Base-by-base conservation (phyloP, 1,140 invertebrate genomes). In the Mercenaria mercenaria region DNA sequence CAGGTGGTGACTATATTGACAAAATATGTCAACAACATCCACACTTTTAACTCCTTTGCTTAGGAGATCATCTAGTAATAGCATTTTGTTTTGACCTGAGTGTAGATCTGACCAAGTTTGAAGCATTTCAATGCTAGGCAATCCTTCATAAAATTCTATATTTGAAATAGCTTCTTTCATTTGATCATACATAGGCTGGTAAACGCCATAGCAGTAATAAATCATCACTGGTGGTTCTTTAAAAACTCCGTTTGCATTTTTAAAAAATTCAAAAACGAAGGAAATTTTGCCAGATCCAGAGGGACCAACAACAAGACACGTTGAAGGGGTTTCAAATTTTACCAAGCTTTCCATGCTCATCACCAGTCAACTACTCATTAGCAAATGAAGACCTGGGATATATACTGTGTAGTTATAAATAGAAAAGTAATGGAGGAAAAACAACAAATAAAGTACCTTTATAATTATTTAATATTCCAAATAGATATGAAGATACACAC, bases 31-130 rank as follows among this genome's bases (percentile, higher is more conserved):
- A 32, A 79, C n/a, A 15, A 50, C 29, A 11, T 56, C 52, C 0
- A 4, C 26, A 52, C 34, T 69, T n/a, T 77, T 39, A 3, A 29
- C 29, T 34, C 23, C 13, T 41, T 87, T 29, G 59, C 56, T 6
- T n/a, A 76, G 11, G n/a, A 87, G 56, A 34, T 87, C 84, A 87
- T 87, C 84, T 18, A 87, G 15, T 41, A 89, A 34, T 20, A 82
- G 39, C 18, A 72, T 47, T 11, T 26, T 61, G 37, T 89, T 43
- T n/a, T 76, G 13, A 15, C 20, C 47, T 10, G 47, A 20, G 47
- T 13, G 1, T 11, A 20, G n/a, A 26, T 43, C 34, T 1, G 79
- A 29, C 23, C 13, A 76, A 10, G 81, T 43, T 23, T 43, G 20
- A 0, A 89, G 34, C 13, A 67, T 23, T n/a, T 81, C 64, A 0